phyloP scores from a whole-genome alignment of 1,140 invertebrate genomes.

The Prorops nasuta region DNA sequence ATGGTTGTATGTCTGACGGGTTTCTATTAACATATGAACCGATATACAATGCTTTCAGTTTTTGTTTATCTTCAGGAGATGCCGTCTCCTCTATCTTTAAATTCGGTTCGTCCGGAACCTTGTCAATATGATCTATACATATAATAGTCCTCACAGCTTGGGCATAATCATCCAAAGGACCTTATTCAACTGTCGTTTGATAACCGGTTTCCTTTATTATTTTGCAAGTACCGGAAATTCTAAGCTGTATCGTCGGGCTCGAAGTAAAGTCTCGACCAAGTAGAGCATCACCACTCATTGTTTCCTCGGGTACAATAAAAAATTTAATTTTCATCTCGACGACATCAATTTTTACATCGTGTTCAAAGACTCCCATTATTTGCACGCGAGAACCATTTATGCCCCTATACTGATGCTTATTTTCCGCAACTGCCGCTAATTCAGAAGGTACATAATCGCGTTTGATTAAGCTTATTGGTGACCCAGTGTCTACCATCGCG shows the following conservation, averaged over 20 bases:
- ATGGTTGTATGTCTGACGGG: neutral
- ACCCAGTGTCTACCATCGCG: neutral
- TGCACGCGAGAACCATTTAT: neutral
- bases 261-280: neutral
- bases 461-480: conserved; percentile 1
- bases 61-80: too few relatives aligned
- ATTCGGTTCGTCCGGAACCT: neutral
- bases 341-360: neutral
- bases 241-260: neutral
- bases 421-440: neutral
- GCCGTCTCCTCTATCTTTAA: too few relatives aligned
- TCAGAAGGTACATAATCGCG: conserved; percentile 5
- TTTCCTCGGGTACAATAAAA: neutral
- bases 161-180: neutral
- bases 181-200: neutral
- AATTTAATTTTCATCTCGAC: neutral
- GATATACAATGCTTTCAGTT: neutral
- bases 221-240: neutral
- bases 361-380: neutral
- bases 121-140: neutral
- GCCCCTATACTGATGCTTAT: neutral
- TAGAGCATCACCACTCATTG: neutral
- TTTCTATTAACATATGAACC: neutral
- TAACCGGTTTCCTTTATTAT: neutral
- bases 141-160: neutral